phyloP scores from a whole-genome alignment of 2,113 vertebrate genomes.

The Bos javanicus region DNA sequence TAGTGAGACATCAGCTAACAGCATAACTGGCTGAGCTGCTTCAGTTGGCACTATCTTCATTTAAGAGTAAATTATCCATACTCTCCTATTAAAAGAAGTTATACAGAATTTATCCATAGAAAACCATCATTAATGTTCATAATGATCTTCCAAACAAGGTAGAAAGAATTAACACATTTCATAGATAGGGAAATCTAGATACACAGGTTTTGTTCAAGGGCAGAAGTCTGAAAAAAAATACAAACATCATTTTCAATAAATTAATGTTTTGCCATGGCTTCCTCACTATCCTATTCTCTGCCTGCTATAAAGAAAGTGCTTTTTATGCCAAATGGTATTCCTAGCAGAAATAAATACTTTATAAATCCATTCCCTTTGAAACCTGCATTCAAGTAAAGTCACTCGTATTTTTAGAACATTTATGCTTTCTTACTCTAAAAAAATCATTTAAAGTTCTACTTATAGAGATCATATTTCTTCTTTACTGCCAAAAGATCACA shows the following conservation, averaged over 20 bases:
- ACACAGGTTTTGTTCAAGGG: constrained; percentile 37
- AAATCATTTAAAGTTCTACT: constrained; percentile 72
- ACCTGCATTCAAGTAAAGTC: constrained; percentile 61
- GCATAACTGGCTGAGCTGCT: neutral
- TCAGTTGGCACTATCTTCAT: neutral
- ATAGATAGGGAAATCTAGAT: constrained; percentile 4
- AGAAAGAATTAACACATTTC: constrained; percentile 18
- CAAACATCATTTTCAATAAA: constrained; percentile 31
- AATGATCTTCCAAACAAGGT: constrained; percentile 22
- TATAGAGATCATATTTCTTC: constrained; percentile 66
- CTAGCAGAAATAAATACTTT: constrained; percentile 62
- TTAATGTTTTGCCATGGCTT: constrained; percentile 2
- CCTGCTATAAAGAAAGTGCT: neutral
- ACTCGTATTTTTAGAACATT: constrained; percentile 74
- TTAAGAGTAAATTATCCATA: constrained; percentile 7
- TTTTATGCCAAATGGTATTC: constrained; percentile 40
- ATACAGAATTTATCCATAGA: constrained; percentile 16
- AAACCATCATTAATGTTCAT: constrained; percentile 35
- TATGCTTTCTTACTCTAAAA: constrained; percentile 56
- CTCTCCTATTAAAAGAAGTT: constrained; percentile 1
- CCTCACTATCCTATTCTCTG: constrained; percentile 14
- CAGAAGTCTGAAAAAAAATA: constrained; percentile 38
- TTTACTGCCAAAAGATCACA: constrained; percentile 71
- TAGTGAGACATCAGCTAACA: neutral
- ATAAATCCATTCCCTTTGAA: constrained; percentile 62